These are phyloP conservation scores for Gavia stellata DNA, from an alignment of 2,113 vertebrate species.

Conservation along the genomic window DNA sequence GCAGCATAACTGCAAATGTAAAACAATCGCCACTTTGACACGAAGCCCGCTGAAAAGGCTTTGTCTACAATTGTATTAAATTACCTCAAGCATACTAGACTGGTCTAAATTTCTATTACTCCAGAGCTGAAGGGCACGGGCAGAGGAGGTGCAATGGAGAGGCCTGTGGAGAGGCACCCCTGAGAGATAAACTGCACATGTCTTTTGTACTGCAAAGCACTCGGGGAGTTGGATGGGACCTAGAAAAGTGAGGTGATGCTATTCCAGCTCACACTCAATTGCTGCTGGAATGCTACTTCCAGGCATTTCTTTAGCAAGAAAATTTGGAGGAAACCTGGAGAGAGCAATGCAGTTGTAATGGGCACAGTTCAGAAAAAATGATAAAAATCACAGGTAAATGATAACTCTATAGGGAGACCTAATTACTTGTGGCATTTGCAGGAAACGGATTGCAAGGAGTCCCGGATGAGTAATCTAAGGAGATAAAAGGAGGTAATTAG, in stretches of 20 bases:
- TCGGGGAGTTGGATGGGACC: background rate
- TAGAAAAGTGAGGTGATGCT: background rate
- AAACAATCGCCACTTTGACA: background rate
- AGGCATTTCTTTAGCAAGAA: background rate
- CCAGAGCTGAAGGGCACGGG: background rate
- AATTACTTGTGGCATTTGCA: background rate
- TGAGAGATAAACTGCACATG: fast-evolving
- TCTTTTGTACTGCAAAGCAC: background rate
- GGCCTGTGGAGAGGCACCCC: background rate
- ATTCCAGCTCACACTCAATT: background rate
- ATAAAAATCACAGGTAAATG: background rate
- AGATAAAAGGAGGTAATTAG: background rate
- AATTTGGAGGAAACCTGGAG: background rate
- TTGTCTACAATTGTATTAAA: background rate
- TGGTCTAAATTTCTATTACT: background rate
- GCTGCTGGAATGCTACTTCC: background rate
- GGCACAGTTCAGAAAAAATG: background rate
- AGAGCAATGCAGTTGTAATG: background rate
- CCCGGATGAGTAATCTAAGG: background rate
- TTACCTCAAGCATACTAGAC: background rate
- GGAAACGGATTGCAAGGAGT: background rate
- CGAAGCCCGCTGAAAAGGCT: background rate
- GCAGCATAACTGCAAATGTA: constrained; percentile 23
- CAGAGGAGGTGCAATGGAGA: background rate
- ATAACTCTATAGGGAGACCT: background rate